Evolutionary conservation across 2,797 vertebrate genomes (phyloP).

Genomic region (Anolis apletophallus): DNA sequence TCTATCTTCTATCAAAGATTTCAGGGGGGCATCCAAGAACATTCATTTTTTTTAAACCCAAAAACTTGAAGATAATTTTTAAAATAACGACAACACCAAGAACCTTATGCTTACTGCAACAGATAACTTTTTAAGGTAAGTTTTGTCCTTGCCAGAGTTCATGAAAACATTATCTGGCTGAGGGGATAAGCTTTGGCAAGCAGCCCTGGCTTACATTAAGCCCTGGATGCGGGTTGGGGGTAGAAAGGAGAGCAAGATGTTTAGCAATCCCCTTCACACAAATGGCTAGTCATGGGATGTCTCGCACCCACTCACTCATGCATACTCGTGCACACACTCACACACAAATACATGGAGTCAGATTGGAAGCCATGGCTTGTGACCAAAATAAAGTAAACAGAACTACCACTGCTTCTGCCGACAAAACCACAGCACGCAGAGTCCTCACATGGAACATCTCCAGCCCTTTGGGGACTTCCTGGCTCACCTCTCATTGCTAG

Average conservation of each 20-base stretch:
- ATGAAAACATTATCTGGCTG: background rate
- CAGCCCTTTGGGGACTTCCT: background rate
- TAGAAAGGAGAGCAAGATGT: background rate
- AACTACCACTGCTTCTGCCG: background rate
- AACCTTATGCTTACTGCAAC: too few relatives aligned
- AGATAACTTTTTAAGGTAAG: background rate
- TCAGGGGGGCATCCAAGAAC: too few relatives aligned
- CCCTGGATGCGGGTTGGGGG: background rate
- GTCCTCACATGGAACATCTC: background rate
- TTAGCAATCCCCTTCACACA: background rate
- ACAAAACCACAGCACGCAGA: background rate
- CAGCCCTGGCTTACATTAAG: slow-evolving; percentile 1
- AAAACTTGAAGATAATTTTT: too few relatives aligned
- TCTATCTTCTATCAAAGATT: too few relatives aligned
- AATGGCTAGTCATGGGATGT: background rate
- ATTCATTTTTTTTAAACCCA: too few relatives aligned
- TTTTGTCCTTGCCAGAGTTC: background rate
- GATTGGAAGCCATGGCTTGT: background rate
- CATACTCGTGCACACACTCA: background rate
- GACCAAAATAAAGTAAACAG: background rate
- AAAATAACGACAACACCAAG: too few relatives aligned
- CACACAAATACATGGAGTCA: background rate
- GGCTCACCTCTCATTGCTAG: background rate
- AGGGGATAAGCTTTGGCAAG: slow-evolving; percentile 3
- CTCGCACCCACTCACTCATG: background rate